A percentile compares a stretch with the other conserved stretches of the same genome.
phyloP scores from a whole-genome alignment of 2,888 invertebrate genomes.

The Andrena camellia region DNA sequence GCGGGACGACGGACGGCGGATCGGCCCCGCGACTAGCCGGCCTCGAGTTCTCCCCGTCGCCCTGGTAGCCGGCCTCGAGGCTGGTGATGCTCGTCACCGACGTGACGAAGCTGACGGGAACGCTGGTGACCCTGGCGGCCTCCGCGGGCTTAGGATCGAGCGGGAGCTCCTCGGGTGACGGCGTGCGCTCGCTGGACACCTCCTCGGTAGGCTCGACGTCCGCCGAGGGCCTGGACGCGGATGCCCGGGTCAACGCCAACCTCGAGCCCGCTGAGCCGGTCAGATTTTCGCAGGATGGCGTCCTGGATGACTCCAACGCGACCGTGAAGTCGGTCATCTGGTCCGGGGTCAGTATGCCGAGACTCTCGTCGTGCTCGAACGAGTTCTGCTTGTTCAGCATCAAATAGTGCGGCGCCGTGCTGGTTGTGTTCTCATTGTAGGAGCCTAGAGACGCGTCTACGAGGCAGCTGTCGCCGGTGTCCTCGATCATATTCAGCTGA shows the following conservation, averaged over 20 bases:
- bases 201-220: conserved; percentile 75
- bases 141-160: conserved; percentile 88
- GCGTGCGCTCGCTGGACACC: conserved; percentile 90
- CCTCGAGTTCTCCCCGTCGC: conserved; percentile 95
- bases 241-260: conserved; percentile 74
- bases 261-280: conserved; percentile 79
- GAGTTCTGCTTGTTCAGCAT: conserved; percentile 91
- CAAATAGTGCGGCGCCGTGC: conserved; percentile 77
- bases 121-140: conserved; percentile 76
- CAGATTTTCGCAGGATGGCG: conserved; percentile 89
- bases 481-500: conserved; percentile 78
- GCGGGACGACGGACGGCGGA: conserved; percentile 88
- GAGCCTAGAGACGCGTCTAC: conserved; percentile 63
- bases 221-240: conserved; percentile 76
- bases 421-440: conserved; percentile 57
- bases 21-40: conserved; percentile 94
- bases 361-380: conserved; percentile 92
- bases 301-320: conserved; percentile 88
- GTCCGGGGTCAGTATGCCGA: conserved; percentile 95
- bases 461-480: conserved; percentile 76
- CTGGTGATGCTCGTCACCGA: conserved; percentile 96
- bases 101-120: conserved; percentile 90
- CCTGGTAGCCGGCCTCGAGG: conserved; percentile 97
- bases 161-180: conserved; percentile 94
- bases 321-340: conserved; percentile 91